Base-by-base conservation (phyloP, 1,140 invertebrate species). In the Schmidtea mediterranea region DNA sequence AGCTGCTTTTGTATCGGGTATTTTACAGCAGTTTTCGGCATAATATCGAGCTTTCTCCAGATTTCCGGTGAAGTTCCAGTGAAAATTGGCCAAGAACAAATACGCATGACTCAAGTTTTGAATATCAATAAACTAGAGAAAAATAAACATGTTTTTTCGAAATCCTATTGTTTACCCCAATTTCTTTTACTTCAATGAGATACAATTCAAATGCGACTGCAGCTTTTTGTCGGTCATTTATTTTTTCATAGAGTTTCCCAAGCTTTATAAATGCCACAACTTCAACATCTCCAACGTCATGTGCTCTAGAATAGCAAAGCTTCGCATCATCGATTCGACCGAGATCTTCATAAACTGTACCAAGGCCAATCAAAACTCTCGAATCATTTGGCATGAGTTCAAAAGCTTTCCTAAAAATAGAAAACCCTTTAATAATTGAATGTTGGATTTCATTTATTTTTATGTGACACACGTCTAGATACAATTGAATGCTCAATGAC, bases 281-380 rank as follows among this genome's bases (percentile, higher is more conserved):
- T 69, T 97, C 90, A 55, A 90, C 78, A 64, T 95, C 90, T 0
- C 89, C 89, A 36, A 94, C 77, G 65, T 76, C 80, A 56, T 87
- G 80, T 1, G 89, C 89, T 68, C 87, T 86, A 60, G 81, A 82
- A 66, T 87, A 97, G 67, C 89, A 97, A 66, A 89, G 90, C 1
- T 92, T 73, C 0, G 90, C 87, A 60, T 95, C 87, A 51, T 81
- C 75, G 51, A 77, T 74, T 66, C 80, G 79, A 36, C 90, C 81
- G 53, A 94, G 71, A 62, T 87, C 90, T 60, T 92, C 83, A 60
- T 90, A 95, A 0, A 82, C 80, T 65, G 94, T 86, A 1, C 87
- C 90, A 1, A 95, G 69, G 9, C 89, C 89, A 13, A 94, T 76
- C 16, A 95, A 71, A 80, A 97, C 92, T 51, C 90, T 72, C 40